Percentiles rank a stretch among this genome's conserved stretches.
These are phyloP conservation scores for Calameuta idolon DNA, from an alignment of 2,888 invertebrate species.

Conservation along the genomic window DNA sequence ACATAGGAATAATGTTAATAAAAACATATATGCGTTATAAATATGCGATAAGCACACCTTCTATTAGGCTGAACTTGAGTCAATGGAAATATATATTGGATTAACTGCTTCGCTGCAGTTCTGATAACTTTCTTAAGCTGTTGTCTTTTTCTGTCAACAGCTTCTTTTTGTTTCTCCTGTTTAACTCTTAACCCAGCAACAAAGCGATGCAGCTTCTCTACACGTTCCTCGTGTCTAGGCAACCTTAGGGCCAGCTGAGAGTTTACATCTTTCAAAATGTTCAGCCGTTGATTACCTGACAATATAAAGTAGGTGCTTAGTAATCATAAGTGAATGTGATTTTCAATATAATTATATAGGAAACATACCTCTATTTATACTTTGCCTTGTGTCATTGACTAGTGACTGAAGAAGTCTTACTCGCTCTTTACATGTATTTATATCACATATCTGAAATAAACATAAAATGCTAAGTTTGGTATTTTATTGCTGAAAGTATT, in stretches of 20 bases:
- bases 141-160: slow-evolving; percentile 69
- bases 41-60: slow-evolving; percentile 55
- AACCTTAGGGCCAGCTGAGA: slow-evolving; percentile 69
- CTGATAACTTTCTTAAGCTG: slow-evolving; percentile 72
- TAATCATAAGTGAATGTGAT: background rate
- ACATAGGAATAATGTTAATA: slow-evolving; percentile 1
- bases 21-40: background rate
- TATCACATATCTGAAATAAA: slow-evolving; percentile 70
- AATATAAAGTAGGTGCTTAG: slow-evolving; percentile 6
- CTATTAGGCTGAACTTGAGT: slow-evolving; percentile 68
- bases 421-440: slow-evolving; percentile 72
- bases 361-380: slow-evolving; percentile 56
- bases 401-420: slow-evolving; percentile 71
- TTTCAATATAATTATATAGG: background rate
- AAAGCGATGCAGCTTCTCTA: slow-evolving; percentile 72
- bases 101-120: slow-evolving; percentile 73
- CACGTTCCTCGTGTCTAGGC: slow-evolving; percentile 74
- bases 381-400: slow-evolving; percentile 71
- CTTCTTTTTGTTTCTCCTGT: slow-evolving; percentile 68
- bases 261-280: slow-evolving; percentile 61
- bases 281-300: slow-evolving; percentile 61
- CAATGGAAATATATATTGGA: slow-evolving; percentile 79
- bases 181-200: slow-evolving; percentile 70
- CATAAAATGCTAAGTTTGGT: slow-evolving; percentile 20
- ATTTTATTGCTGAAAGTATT: slow-evolving; percentile 12